These are phyloP conservation scores for Andrena minutula DNA, from an alignment of 2,888 invertebrate species.

Conservation along the genomic window DNA sequence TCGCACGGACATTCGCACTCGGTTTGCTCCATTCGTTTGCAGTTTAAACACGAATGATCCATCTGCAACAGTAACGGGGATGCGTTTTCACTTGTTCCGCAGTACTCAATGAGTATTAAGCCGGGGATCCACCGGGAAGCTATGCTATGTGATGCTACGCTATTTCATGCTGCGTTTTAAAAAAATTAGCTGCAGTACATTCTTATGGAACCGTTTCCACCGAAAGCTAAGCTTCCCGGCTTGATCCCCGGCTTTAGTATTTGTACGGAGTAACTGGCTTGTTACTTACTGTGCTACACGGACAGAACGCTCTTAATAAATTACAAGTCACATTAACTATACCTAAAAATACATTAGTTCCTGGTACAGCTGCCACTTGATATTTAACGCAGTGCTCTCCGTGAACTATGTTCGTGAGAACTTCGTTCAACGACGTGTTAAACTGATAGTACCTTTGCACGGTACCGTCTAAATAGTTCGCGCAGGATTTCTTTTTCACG, in stretches of 20 bases:
- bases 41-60: slow-evolving; percentile 95
- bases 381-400: slow-evolving; percentile 96
- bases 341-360: slow-evolving; percentile 95
- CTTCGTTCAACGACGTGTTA: slow-evolving; percentile 91
- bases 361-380: slow-evolving; percentile 92
- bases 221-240: no score
- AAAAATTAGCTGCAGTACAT: no score
- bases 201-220: no score
- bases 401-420: slow-evolving; percentile 93
- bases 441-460: slow-evolving; percentile 93
- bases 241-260: background rate
- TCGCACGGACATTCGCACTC: slow-evolving; percentile 98
- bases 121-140: no score
- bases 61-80: slow-evolving; percentile 83
- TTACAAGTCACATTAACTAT: slow-evolving; percentile 95
- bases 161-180: no score
- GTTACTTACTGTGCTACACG: slow-evolving; percentile 92
- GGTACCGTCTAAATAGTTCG: slow-evolving; percentile 93
- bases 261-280: background rate
- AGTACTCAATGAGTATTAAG: background rate
- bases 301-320: slow-evolving; percentile 93
- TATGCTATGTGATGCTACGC: no score
- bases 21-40: slow-evolving; percentile 96
- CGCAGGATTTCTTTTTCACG: slow-evolving; percentile 93
- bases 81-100: no score